Evolutionary conservation across 2,797 vertebrate species (phyloP), one percentile per base, ranked within the genome.

Genomic region (Pangasius macronema): DNA sequence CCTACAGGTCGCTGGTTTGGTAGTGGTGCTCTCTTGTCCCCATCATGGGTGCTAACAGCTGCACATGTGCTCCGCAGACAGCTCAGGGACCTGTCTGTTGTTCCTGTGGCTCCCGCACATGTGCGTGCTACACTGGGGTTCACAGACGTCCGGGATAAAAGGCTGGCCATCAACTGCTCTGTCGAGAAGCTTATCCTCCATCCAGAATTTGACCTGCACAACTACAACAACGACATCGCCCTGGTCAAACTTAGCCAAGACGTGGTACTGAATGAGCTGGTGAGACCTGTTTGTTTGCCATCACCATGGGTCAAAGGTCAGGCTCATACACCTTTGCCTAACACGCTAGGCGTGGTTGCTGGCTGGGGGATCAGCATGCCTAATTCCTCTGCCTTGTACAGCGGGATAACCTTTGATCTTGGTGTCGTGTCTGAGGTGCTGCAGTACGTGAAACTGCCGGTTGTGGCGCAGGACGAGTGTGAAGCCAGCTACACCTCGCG

Each of bases 191-290:
- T 99, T 67, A 51, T 98, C 61, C 96, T 99, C 59, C 98, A 99
- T 0, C 97, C 97, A 0, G 92, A 96, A 36, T 99, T 99, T 85
- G 95, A 98, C 86, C 97, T 98, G 51, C 93, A 96, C 89, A 98
- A 97, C 94, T 99, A 99, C 92, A 95, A 99, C 93, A 97, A 99
- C 0, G 98, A 99, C 93, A 97, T 99, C 0, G 98, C 98, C 1
- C 92, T 99, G 92, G 94, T 99, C 49, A 97, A 94, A 93, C 95
- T 99, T 90, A 96, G 91, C 72, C 91, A 95, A 63, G 93, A 92
- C 9, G 97, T 97, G 89, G 92, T 92, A 42, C 93, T 98, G 85
- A 96, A 91, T 1, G 91, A 92, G 1, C 91, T 95, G 0, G 91
- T 98, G 87, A 95, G 95, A 88, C 98, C 98, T 0, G 87, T 99